Base-by-base conservation (phyloP, 37 sponge, comb jelly and placozoan species). In the Halisarca cf. caerulea region DNA sequence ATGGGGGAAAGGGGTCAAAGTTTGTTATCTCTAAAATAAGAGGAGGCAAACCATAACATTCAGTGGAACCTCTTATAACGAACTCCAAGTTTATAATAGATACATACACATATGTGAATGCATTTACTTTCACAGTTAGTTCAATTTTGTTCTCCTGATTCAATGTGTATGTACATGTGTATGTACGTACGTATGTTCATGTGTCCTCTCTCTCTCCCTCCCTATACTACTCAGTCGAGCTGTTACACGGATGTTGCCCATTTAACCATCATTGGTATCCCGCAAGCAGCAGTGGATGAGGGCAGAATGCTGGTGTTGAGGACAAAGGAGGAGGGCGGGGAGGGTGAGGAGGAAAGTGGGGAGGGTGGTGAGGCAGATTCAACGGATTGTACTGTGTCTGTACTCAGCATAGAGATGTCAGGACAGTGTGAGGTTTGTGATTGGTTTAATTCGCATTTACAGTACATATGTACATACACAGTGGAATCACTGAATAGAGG, bases 241-340 rank as follows among this genome's bases (percentile, higher is more conserved):
- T 20, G 27, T 3, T 90, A 66, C 54, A 33, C 58, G 8, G 87
- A 90, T 42, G 53, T 86, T 82, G 88, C 60, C 34, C 77, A 92
- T 68, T 79, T 92, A 7, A 77, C 81, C 25, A 4, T 92, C 55
- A n/a, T 41, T 58, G 79, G 53, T 23, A n/a, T 85, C 2, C 78
- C 82, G n/a, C 34, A 36, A 0, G 58, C 11, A 41, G 41, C 72
- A 44, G 61, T 91, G 21, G 77, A 88, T 58, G 32, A 51, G 21
- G n/a, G 35, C 42, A 68, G 69, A 34, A 32, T 68, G 2, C 32
- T 34, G 17, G 35, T 68, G 69, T 27, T 68, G 69, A 4, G 33
- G 69, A 68, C 0, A 17, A 34, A 68, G 69, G 4, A 34, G 4
- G 35, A 28, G 35, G 11, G 51, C 11, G 51, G 11, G 11, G 51